Base-by-base conservation (phyloP, 2,888 invertebrate species). In the Leucophora obtusa region DNA sequence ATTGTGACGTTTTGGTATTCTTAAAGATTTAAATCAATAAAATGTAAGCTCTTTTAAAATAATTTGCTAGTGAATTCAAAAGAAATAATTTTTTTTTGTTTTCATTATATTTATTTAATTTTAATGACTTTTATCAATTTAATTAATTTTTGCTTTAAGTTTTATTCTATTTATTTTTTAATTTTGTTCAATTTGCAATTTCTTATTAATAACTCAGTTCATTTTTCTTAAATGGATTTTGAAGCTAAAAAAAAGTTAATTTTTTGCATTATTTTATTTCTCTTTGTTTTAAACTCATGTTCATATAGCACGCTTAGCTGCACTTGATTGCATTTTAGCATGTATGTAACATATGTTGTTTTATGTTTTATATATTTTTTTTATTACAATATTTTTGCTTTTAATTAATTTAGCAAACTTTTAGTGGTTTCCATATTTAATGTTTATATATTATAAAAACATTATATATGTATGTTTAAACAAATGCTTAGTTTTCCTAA, bases 311-410 rank as follows among this genome's bases (percentile, higher is more conserved):
- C 78, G 78, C 74, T 82, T 73, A 53, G 81, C 35, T 82, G 81
- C 81, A 82, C 81, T 70, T 82, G 81, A 82, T 78, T 82, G 81
- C 78, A 62, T 82, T 82, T 74, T 71, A 47, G 65, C 76, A 76
- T 76, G 76, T 73, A 9, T 66, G 65, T 54, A 69, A 76, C 58
- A 75, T 75, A 51, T 38, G 24, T 17, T 71, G 35, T 18, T 59
- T 18, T 47, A 47, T 14, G n/a, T 14, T 5, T 18, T 59, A n/a
- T 47, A 47, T 14, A 47, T 14, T 5, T 47, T 47, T n/a, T n/a
- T 47, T 47, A 47, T 47, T 11, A 38, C 38, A 38, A 47, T 17
- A 17, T 28, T 56, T 56, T 56, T 4, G 17, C 35, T 14, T 8
- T n/a, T 43, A 14, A 35, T 24, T 47, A 62, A 59, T 18, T 62